Percentiles rank a stretch among this genome's conserved stretches.
Evolutionary conservation across 2,113 vertebrate species (phyloP).

Genomic region (Heteronetta atricapilla): DNA sequence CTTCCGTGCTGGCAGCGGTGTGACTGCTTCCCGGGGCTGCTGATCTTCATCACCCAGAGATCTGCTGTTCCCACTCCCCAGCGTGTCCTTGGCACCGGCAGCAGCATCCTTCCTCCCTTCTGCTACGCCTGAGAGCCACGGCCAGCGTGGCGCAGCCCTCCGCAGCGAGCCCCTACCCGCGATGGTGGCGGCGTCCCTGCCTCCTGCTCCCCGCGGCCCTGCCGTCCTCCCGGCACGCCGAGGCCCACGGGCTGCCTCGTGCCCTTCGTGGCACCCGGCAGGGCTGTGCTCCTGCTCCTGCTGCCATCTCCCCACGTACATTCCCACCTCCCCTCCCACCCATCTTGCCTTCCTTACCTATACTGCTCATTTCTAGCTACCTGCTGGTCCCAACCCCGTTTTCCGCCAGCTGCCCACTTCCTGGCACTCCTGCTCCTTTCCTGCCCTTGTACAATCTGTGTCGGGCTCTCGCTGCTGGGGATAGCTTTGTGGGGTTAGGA

Average conservation of each 20-base stretch:
- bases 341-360: neutral
- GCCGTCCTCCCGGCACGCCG: fast-evolving
- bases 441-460: fast-evolving
- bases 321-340: neutral
- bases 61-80: neutral
- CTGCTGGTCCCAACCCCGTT: neutral
- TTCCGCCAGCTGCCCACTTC: neutral
- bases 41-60: neutral
- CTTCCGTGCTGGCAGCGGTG: neutral
- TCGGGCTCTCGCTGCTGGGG: neutral
- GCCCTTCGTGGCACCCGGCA: neutral
- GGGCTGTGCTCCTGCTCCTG: neutral
- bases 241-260: neutral
- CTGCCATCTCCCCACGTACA: neutral
- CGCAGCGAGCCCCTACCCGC: neutral
- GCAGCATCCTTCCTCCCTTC: slow-evolving; percentile 41
- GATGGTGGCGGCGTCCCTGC: neutral
- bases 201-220: neutral
- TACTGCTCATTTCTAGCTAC: neutral
- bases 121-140: neutral
- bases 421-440: neutral
- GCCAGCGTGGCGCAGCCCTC: neutral
- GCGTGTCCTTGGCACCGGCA: neutral
- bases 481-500: neutral
- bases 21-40: neutral